Base-by-base conservation (phyloP, 2,888 invertebrate genomes). In the Alviniconcha strummeri region DNA sequence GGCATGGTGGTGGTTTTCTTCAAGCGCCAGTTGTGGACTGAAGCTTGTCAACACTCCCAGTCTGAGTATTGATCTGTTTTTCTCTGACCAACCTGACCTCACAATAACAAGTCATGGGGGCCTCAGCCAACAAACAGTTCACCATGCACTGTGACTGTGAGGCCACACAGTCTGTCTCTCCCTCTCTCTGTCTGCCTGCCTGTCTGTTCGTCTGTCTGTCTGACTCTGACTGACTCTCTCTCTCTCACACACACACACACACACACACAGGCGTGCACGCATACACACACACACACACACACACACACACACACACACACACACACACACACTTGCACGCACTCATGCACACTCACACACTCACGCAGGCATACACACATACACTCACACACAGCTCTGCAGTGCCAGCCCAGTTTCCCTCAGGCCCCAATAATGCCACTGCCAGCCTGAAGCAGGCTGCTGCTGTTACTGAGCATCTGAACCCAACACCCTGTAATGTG, bases 321-420 rank as follows among this genome's bases (percentile, higher is more conserved):
- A 64, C 78, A 78, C 78, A 78, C 78, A 78, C 78, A 78, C 78
- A 78, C 78, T 57, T 36, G 19, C 56, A 54, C 54, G 15, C 17
- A 55, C 54, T 9, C 76, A 76, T 15, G 55, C 56, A 76, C 76
- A 55, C 15, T 5, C 36, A 60, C 77, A 78, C 77, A 17, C 64
- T 36, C 64, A 79, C 77, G 57, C 77, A 78, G 57, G n/a, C 78
- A 78, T 60, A 78, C 78, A 78, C 78, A 78, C 78, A 75, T 54
- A 75, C 75, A 75, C 55, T 52, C 75, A 54, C 72, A 72, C 72
- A 72, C 36, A 72, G 55, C 9, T 17, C 15, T 2, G 19, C n/a
- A 71, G n/a, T n/a, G 71, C 64, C 64, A 64, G 5, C 55, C 55
- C 55, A 11, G 11, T 17, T 55, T 77, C 55, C 11, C 36, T 36